Conservation (phyloP, 2,888 invertebrate species). For the Clunio marinus region DNA sequence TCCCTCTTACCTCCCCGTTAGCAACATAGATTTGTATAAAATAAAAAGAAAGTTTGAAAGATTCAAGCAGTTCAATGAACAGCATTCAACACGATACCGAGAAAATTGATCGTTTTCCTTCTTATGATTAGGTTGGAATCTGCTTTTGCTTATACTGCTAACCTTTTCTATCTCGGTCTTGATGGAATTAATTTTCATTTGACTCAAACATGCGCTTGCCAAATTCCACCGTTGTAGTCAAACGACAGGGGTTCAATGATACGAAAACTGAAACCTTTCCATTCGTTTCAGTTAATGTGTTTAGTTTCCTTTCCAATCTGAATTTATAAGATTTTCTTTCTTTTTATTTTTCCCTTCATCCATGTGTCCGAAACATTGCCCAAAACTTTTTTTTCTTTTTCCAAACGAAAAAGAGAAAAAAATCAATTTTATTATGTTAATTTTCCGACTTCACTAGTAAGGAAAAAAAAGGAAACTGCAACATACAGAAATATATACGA, state of each 20-base stretch:
- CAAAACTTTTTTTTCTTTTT: not conserved
- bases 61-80: constrained; percentile 5
- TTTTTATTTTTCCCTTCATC: not conserved
- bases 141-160: not conserved
- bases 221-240: no score
- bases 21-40: no score
- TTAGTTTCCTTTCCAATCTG: not conserved
- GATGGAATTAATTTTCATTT: no score
- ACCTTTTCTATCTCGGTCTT: no score
- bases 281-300: not conserved
- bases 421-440: constrained; percentile 39
- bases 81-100: not conserved
- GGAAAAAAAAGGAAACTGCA: no score
- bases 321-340: not conserved
- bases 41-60: no score
- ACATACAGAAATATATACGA: no score
- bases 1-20: no score
- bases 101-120: not conserved
- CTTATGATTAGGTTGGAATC: constrained; percentile 9
- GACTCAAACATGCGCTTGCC: not conserved
- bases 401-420: not conserved
- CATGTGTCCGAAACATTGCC: not conserved
- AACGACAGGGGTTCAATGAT: no score
- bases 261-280: not conserved
- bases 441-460: constrained; percentile 13